Conservation (phyloP, 2,113 vertebrate species). For the Paradoxurus hermaphroditus region DNA sequence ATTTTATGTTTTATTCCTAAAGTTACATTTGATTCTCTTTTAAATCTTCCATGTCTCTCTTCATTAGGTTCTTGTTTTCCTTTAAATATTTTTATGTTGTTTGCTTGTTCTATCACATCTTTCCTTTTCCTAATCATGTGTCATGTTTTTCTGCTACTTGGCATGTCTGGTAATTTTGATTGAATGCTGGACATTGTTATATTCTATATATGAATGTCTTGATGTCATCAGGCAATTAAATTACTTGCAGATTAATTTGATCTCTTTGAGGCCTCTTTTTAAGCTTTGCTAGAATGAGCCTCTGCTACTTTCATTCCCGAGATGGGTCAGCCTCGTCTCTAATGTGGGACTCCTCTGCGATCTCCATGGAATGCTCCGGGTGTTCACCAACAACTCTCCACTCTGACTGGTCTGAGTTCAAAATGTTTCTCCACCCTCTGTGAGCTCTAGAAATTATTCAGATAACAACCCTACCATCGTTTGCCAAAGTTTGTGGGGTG, state of each 20-base stretch:
- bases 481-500: neutral
- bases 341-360: neutral
- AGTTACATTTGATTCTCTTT: neutral
- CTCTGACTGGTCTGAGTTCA: neutral
- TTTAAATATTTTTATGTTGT: neutral
- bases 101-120: neutral
- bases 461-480: neutral
- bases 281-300: neutral
- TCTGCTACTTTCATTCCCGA: neutral
- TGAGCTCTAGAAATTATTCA: neutral
- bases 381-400: neutral
- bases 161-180: neutral
- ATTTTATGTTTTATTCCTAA: neutral
- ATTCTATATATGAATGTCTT: neutral
- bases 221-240: neutral
- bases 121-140: neutral
- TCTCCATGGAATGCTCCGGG: neutral
- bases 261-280: neutral
- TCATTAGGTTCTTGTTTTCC: neutral
- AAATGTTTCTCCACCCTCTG: neutral
- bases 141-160: neutral
- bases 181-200: neutral
- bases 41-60: neutral
- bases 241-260: neutral
- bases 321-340: neutral